A percentile compares a stretch with the other conserved stretches of the same genome.
These are phyloP conservation scores for Carposina sasakii DNA, from an alignment of 1,140 invertebrate species.

Conservation along the genomic window DNA sequence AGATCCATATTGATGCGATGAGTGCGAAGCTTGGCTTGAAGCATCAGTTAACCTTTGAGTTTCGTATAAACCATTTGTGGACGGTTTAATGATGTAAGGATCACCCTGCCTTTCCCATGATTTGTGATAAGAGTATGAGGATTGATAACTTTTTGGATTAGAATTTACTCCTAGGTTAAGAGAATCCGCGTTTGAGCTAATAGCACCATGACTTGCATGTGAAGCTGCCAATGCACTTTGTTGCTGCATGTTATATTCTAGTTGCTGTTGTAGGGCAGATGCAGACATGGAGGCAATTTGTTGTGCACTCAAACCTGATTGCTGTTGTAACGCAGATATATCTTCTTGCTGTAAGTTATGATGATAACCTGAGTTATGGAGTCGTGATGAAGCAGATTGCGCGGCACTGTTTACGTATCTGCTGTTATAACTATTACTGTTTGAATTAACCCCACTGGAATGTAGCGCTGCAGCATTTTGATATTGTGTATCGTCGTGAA, in stretches of 20 bases:
- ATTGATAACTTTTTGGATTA: conserved; percentile 66
- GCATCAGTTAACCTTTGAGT: conserved; percentile 38
- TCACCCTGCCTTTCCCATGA: conserved; percentile 69
- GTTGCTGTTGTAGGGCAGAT: no score
- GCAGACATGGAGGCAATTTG: neutral
- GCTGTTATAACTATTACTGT: no score
- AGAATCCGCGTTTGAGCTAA: conserved; percentile 9
- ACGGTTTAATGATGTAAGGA: conserved; percentile 63
- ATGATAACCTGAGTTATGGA: no score
- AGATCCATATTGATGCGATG: conserved; percentile 39
- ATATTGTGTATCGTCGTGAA: conserved; percentile 40
- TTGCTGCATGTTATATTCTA: no score
- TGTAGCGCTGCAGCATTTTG: no score
- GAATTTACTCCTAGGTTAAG: conserved; percentile 32
- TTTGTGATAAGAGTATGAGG: conserved; percentile 68
- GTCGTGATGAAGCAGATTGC: conserved; percentile 26
- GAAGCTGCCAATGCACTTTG: conserved; percentile 11
- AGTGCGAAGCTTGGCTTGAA: conserved; percentile 13
- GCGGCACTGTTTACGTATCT: no score
- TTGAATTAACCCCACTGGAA: no score
- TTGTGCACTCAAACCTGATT: conserved; percentile 15
- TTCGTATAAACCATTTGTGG: conserved; percentile 19
- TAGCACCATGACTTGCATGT: conserved; percentile 21
- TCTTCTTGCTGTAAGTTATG: no score
- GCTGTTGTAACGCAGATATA: conserved; percentile 26